A percentile compares a stretch with the other conserved stretches of the same genome.
phyloP scores from a whole-genome alignment of 2,888 invertebrate species.

The Aelia acuminata region DNA sequence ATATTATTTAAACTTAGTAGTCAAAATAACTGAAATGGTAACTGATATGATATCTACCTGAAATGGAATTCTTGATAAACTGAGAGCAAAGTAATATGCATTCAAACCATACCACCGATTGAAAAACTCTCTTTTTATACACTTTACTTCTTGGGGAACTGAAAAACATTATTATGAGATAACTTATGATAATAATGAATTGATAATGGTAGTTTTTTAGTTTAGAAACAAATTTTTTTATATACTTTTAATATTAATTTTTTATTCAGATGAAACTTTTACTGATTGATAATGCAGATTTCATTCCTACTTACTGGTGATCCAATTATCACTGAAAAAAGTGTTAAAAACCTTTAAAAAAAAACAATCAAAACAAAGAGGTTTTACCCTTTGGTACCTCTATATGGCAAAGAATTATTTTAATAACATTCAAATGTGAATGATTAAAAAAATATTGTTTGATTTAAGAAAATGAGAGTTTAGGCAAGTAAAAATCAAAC shows the following conservation, averaged over 20 bases:
- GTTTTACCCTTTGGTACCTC: too few species aligned
- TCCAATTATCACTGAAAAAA: background rate
- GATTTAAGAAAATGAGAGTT: too few species aligned
- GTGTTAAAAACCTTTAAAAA: too few species aligned
- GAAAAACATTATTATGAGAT: background rate
- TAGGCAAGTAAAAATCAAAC: too few species aligned
- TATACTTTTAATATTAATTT: background rate
- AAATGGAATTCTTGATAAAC: conserved; percentile 79
- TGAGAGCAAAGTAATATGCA: conserved; percentile 83
- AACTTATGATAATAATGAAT: background rate
- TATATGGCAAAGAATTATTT: too few species aligned
- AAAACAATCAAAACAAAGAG: too few species aligned
- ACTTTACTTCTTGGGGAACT: conserved; percentile 85
- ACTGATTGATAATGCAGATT: background rate
- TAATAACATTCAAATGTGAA: too few species aligned
- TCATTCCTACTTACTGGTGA: background rate
- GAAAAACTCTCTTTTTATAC: conserved; percentile 86
- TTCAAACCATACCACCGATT: conserved; percentile 88
- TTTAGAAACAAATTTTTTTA: background rate
- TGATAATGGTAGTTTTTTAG: background rate
- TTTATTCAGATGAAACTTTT: background rate
- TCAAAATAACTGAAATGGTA: too few species aligned
- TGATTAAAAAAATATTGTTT: too few species aligned
- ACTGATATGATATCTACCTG: too few species aligned
- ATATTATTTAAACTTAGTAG: too few species aligned